Base-by-base conservation (phyloP, 2,797 vertebrate genomes). In the Vireo griseus region DNA sequence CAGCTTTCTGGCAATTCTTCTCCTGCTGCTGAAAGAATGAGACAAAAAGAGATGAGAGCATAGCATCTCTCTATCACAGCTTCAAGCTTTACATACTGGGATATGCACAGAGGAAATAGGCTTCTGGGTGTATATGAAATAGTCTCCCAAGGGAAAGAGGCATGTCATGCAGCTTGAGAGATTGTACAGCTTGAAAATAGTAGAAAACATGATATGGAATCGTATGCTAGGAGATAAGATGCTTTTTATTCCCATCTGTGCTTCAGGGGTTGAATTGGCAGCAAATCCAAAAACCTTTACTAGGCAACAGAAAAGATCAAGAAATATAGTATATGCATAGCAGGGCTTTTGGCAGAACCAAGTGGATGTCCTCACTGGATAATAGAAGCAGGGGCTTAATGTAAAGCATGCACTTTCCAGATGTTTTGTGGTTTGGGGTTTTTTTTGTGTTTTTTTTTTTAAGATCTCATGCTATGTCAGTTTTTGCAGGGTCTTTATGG, bases 251-350 rank as follows among this genome's bases (percentile, higher is more conserved):
- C 62, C 90, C 77, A 94, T 95, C 86, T 89, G 74, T 81, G 77
- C 77, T 96, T 88, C 68, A 85, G 65, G 86, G 77, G 35, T 74
- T 88, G 95, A 89, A 82, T 90, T 95, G 92, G 90, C 80, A 96
- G 84, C 45, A 94, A 87, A 94, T 85, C 85, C 6, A 21, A 82
- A 93, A 95, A 55, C 61, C 77, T 93, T 92, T 93, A 94, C 90
- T 63, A 92, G 67, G 86, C 90, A 96, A 76, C 74, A 92, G 88
- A 81, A 78, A 75, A 85, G 77, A 95, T 91, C 45, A 93, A 81
- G 66, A 89, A 91, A 77, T 79, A 47, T 0, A 57, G 63, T 85
- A 66, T 88, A 69, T 77, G 59, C 26, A 67, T 59, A 72, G 55
- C 33, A 90, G 48, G 48, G 79, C 51, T 93, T 69, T 76, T 93